phyloP scores from a whole-genome alignment of 2,113 vertebrate genomes.

The Tetrax tetrax region DNA sequence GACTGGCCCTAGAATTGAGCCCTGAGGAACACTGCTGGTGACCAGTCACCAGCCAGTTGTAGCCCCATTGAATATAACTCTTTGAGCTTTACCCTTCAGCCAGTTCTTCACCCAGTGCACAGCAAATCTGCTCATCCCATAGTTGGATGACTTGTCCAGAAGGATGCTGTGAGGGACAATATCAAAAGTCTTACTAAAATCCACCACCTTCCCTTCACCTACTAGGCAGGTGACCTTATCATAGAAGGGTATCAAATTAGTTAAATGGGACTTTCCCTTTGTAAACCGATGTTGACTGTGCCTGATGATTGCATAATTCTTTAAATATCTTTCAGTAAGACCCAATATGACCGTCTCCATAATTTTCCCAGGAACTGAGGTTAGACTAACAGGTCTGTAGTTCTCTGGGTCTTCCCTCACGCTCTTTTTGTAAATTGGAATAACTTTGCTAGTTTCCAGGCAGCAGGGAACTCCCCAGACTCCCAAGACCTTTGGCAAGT shows the following conservation, averaged over 20 bases:
- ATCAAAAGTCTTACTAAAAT: background rate
- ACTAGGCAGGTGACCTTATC: background rate
- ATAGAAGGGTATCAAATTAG: background rate
- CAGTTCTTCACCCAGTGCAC: no score
- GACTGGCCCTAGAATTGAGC: background rate
- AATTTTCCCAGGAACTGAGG: background rate
- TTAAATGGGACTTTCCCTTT: background rate
- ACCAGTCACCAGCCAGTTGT: background rate
- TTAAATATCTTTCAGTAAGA: background rate
- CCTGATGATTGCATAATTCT: background rate
- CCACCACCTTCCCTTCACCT: background rate
- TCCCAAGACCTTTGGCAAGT: background rate
- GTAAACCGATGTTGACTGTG: background rate
- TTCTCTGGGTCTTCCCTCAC: background rate
- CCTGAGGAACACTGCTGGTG: background rate
- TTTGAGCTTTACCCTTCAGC: background rate
- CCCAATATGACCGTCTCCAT: background rate
- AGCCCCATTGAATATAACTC: background rate
- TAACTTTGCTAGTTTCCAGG: background rate
- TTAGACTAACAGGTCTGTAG: background rate
- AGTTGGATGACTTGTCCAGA: background rate
- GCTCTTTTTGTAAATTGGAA: background rate
- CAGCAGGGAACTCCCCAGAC: background rate
- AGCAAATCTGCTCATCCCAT: background rate
- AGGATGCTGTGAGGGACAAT: background rate